Conservation (phyloP, 1,140 invertebrate genomes). For the Drosophila simulans region DNA sequence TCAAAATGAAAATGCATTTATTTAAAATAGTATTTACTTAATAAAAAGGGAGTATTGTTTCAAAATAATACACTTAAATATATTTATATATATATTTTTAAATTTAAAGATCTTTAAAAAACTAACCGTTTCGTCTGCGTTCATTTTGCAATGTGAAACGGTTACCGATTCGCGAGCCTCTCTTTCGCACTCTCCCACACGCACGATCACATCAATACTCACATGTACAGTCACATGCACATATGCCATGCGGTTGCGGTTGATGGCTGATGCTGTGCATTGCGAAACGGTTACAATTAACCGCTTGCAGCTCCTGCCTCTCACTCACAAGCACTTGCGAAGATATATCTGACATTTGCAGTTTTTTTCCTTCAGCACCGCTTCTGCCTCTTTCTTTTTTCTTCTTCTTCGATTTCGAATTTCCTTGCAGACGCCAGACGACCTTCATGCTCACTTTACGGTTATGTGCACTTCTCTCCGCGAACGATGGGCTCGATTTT, state of each 20-base stretch:
- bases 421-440: constrained; percentile 63
- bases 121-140: neutral
- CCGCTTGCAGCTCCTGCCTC: constrained; percentile 43
- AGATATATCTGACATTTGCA: constrained; percentile 41
- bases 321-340: neutral
- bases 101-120: neutral
- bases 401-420: constrained; percentile 20
- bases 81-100: no score
- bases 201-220: neutral
- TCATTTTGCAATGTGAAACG: constrained; percentile 29
- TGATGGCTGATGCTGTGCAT: constrained; percentile 44
- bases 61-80: no score
- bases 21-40: no score
- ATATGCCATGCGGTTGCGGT: constrained; percentile 11
- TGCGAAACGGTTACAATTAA: constrained; percentile 62
- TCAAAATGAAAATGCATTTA: no score
- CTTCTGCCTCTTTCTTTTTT: neutral
- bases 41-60: no score
- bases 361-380: constrained; percentile 16
- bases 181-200: constrained; percentile 14
- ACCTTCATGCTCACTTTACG: constrained; percentile 75
- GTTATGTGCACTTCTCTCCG: constrained; percentile 61
- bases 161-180: constrained; percentile 5
- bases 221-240: constrained; percentile 1
- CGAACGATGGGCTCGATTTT: constrained; percentile 17